A percentile compares a stretch with the other conserved stretches of the same genome.
Conservation (phyloP, 2,888 invertebrate genomes). For the Axea sp. region DNA sequence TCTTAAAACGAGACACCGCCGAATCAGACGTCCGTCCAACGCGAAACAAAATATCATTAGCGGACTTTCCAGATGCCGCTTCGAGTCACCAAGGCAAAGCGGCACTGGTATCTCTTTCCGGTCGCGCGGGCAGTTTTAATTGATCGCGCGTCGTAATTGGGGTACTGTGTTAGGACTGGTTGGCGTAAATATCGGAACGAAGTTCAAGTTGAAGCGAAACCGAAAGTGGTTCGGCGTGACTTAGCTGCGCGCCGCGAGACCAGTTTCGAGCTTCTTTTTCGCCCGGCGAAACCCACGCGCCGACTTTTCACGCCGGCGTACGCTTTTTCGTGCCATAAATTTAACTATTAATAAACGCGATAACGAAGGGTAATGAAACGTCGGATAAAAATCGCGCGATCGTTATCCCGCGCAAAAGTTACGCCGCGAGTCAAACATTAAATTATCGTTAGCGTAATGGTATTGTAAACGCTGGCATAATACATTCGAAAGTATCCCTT, state of each 20-base stretch:
- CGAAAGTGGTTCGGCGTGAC: constrained; percentile 62
- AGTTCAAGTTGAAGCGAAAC: constrained; percentile 63
- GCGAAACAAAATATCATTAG: too few species aligned
- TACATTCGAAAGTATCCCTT: constrained; percentile 57
- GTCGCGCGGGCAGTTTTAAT: constrained; percentile 21
- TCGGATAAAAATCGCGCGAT: constrained; percentile 37
- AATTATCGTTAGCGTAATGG: constrained; percentile 45
- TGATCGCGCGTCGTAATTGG: constrained; percentile 44
- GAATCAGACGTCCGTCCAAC: too few species aligned
- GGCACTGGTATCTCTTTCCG: background rate
- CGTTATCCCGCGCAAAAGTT: constrained; percentile 43
- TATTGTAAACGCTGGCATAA: constrained; percentile 52
- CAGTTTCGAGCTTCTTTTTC: constrained; percentile 57
- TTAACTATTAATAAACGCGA: constrained; percentile 51
- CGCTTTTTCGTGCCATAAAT: constrained; percentile 23
- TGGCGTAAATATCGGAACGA: constrained; percentile 59
- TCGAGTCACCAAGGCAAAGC: too few species aligned
- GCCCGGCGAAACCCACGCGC: constrained; percentile 34
- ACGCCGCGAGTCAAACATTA: constrained; percentile 32
- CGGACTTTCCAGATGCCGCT: too few species aligned
- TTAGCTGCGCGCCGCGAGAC: constrained; percentile 44
- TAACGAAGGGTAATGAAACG: constrained; percentile 39
- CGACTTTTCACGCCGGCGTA: constrained; percentile 16
- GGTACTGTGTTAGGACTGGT: constrained; percentile 56
- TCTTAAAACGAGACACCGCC: too few species aligned